A percentile compares a stretch with the other conserved stretches of the same genome.
Conservation (phyloP, 1,140 invertebrate species). For the Periplaneta americana region DNA sequence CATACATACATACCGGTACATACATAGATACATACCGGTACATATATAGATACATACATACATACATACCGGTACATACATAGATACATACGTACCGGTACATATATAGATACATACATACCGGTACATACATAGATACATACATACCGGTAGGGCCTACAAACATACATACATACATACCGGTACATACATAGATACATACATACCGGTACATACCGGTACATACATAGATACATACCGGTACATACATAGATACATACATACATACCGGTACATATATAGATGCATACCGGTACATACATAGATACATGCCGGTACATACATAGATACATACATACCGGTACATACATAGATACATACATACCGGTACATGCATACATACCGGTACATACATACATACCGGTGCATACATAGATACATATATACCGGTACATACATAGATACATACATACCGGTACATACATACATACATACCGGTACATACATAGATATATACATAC, state of each 20-base stretch:
- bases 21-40: not conserved
- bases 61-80: constrained; percentile 15
- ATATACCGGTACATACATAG: too few relatives aligned
- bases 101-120: constrained; percentile 18
- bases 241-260: constrained; percentile 6
- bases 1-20: constrained; percentile 5
- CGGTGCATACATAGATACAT: too few relatives aligned
- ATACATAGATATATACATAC: not conserved
- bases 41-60: constrained; percentile 17
- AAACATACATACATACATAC: not conserved
- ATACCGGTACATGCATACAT: too few relatives aligned
- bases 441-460: too few relatives aligned
- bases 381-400: too few relatives aligned
- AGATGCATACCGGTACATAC: constrained; percentile 14
- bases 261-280: constrained; percentile 2
- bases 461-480: constrained; percentile 14
- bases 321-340: constrained; percentile 17
- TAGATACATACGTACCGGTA: constrained; percentile 15
- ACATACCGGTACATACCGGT: not conserved
- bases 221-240: constrained; percentile 8
- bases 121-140: constrained; percentile 1
- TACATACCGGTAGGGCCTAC: not conserved
- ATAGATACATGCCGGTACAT: constrained; percentile 16
- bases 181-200: not conserved
- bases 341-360: too few relatives aligned